Evolutionary conservation across 1,140 invertebrate genomes (phyloP), one percentile per base, ranked within the genome.

Genomic region (Littorina saxatilis): DNA sequence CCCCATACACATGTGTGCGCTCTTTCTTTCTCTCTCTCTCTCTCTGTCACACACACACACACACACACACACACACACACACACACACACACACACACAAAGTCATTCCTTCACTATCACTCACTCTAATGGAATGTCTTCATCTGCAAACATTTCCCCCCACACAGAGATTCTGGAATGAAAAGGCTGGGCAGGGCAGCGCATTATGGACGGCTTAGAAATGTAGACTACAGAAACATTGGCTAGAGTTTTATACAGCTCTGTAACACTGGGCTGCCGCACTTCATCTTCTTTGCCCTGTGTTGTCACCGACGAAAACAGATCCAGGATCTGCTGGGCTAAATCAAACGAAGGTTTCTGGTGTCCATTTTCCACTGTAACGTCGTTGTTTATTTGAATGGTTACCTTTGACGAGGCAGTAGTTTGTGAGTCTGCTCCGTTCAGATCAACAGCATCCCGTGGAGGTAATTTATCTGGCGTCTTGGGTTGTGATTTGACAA

Each of bases 131-230:
- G 35, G 66, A 23, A 39, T 23, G 17, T 68, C 66, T 27, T 73
- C 70, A 50, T 0, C 23, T 52, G 77, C 83, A 87, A 91, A 93
- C 85, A 93, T 91, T 93, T 96, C 95, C 23, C 96, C 96, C 61
- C 95, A 94, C 68, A 96, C 91, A n/a, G 95, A 95, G 91, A 96
- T 94, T 82, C 95, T 93, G 91, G 95, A 94, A 66, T 95, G 91
- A 89, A 96, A 96, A 63, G 95, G 94, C 79, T 95, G 95, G 35
- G 95, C 94, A 70, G 94, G 94, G 87, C 95, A 96, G 39, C 94
- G 93, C 39, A 96, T 87, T 9, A 94, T 86, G 86, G 94, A 93
- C 29, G 91, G 91, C 32, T 94, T 93, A 88, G 95, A 94, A 73
- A 92, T 89, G 84, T 94, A 94, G 72, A 93, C 93, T 83, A 90